Evolutionary conservation across 2,888 invertebrate species (phyloP), one percentile per base, ranked within the genome.

Genomic region (Hymenopus coronatus): DNA sequence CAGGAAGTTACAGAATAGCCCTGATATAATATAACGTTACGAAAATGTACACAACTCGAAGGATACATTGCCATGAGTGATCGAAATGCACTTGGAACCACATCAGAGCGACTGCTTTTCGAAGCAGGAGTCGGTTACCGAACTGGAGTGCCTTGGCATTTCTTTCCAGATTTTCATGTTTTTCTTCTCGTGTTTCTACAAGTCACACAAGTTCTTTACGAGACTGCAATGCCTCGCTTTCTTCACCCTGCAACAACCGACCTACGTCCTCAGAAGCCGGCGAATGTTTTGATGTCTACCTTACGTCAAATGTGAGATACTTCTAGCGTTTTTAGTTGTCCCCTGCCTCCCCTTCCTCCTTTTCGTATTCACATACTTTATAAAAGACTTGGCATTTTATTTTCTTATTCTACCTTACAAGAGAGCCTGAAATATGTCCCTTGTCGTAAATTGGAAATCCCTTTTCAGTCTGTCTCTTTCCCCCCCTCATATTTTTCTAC

Each of bases 271-370:
- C 4, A 87, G 28, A 20, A 87, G 82, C 33, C 25, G 87, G 81
- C n/a, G 87, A 87, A 87, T 87, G 82, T 87, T 82, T 85, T 87
- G 30, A 87, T 82, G 82, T 82, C 87, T 86, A 86, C 86, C 86
- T 86, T 86, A 86, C 81, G 81, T 86, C 86, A 86, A 86, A 87
- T 82, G 82, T 82, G 82, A 87, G 82, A 87, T 87, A 82, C 25
- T 82, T 86, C 86, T 81, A 81, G 86, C 27, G 70, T 54, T 70
- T 86, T 40, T 27, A 40, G 54, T 70, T 70, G 54, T 70, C 54
- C 54, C 46, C 46, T 27, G n/a, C 12, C 7, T 7, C n/a, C 25
- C 40, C 27, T 54, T 85, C 54, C 85, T 27, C 25, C 81, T 86
- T 86, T 86, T 28, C 70, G 14, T 28, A 82, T 82, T 87, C 87